phyloP scores from a whole-genome alignment of 1,140 invertebrate genomes.

The Stegodyphus dumicola region DNA sequence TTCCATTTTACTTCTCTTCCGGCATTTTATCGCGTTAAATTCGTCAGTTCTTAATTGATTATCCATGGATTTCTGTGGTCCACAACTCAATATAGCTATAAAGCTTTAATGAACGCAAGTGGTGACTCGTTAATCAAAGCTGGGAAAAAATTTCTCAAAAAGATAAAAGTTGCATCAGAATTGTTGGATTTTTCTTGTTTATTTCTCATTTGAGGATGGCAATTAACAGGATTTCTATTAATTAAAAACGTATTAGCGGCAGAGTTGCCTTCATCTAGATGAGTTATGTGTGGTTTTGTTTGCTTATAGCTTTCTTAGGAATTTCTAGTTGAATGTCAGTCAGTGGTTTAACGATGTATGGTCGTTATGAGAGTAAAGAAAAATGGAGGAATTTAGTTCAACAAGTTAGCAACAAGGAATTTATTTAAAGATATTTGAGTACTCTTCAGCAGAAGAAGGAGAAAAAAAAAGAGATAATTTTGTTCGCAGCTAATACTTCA shows the following conservation, averaged over 20 bases:
- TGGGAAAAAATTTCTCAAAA: constrained; percentile 4
- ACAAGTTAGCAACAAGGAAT: constrained; percentile 13
- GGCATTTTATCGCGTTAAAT: neutral
- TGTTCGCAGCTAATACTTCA: too few species aligned
- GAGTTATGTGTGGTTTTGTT: constrained; percentile 19
- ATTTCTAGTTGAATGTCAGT: neutral
- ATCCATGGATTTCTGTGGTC: constrained; percentile 6
- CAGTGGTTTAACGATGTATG: neutral
- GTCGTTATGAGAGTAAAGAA: neutral
- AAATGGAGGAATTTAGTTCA: constrained; percentile 17
- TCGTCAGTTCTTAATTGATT: constrained; percentile 12
- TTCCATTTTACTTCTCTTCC: neutral
- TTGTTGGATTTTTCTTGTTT: constrained; percentile 10
- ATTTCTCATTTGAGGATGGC: neutral
- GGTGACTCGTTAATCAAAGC: constrained; percentile 13
- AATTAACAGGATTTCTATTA: constrained; percentile 31
- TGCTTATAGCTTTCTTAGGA: neutral
- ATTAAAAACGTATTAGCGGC: constrained; percentile 27
- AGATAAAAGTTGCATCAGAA: constrained; percentile 20
- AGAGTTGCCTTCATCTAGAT: neutral
- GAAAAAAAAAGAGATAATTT: too few species aligned
- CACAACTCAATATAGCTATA: neutral
- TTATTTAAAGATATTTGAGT: neutral
- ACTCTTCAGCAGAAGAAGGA: neutral
- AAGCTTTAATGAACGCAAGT: constrained; percentile 14